Percentiles rank a stretch among this genome's conserved stretches.
phyloP scores from a whole-genome alignment of 2,888 invertebrate genomes.

The Eupithecia exiguata region DNA sequence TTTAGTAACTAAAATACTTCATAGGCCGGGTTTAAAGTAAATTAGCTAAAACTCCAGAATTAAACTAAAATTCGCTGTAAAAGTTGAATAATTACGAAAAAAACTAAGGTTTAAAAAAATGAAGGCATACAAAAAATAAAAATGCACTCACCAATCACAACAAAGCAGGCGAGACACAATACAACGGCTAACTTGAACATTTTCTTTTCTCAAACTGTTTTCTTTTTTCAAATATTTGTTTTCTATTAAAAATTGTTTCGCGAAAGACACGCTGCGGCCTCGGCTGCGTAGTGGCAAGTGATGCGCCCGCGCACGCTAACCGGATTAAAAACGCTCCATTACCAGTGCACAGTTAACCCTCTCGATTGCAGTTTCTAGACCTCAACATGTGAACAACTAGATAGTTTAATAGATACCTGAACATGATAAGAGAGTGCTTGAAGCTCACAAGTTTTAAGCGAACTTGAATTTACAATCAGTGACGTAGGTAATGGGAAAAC shows the following conservation, averaged over 20 bases:
- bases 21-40: not conserved
- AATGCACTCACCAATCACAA: constrained; percentile 69
- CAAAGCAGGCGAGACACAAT: constrained; percentile 70
- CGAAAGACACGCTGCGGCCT: constrained; percentile 57
- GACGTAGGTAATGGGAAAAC: not conserved
- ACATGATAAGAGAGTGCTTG: not conserved
- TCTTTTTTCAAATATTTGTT: constrained; percentile 18
- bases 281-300: constrained; percentile 70
- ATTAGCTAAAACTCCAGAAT: not conserved
- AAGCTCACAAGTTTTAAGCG: too few relatives aligned
- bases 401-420: not conserved
- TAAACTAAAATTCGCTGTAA: not conserved
- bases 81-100: not conserved
- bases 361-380: constrained; percentile 37
- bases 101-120: not conserved
- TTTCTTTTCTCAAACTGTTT: constrained; percentile 32
- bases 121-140: constrained; percentile 22
- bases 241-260: constrained; percentile 44
- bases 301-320: constrained; percentile 66
- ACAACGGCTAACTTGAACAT: constrained; percentile 73
- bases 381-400: not conserved
- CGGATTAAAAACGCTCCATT: constrained; percentile 71
- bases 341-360: constrained; percentile 55
- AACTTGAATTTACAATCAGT: not conserved
- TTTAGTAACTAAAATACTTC: not conserved